These are phyloP conservation scores for Campoplex capitator DNA, from an alignment of 2,888 invertebrate genomes.

Conservation along the genomic window DNA sequence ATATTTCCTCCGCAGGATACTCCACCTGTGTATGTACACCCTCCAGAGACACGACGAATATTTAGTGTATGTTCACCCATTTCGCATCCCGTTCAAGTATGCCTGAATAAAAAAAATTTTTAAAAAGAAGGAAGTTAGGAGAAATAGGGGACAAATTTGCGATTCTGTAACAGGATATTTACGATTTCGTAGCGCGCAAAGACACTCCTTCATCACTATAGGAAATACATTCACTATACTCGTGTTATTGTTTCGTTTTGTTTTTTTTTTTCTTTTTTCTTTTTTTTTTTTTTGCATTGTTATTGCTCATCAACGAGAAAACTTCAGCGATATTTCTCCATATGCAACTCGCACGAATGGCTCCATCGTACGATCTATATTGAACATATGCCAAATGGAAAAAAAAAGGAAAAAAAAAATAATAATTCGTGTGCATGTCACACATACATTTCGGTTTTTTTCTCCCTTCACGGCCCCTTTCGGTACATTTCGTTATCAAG, in stretches of 20 bases:
- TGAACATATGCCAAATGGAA: background rate
- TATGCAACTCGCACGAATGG: conserved; percentile 13
- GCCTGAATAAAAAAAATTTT: background rate
- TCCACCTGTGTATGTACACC: conserved; percentile 30
- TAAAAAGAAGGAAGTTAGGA: background rate
- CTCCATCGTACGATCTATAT: conserved; percentile 34
- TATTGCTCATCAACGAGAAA: conserved; percentile 43
- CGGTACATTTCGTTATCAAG: conserved; percentile 57
- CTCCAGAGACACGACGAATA: conserved; percentile 59
- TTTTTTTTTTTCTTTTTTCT: conserved; percentile 10
- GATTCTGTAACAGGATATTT: conserved; percentile 22
- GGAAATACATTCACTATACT: conserved; percentile 3
- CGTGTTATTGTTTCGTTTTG: background rate
- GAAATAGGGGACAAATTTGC: background rate
- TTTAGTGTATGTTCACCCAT: conserved; percentile 60
- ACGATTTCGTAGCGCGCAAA: background rate
- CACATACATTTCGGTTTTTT: conserved; percentile 3
- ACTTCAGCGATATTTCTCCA: conserved; percentile 16
- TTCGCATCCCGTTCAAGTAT: conserved; percentile 46
- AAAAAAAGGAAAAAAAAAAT: conserved; percentile 15
- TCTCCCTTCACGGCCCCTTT: background rate
- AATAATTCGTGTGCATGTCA: conserved; percentile 8
- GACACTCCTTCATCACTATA: conserved; percentile 15
- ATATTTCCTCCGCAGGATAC: conserved; percentile 1
- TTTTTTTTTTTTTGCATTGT: background rate